Percentiles rank a stretch among this genome's conserved stretches.
These are phyloP conservation scores for Microtus oregoni DNA, from an alignment of 2,113 vertebrate genomes.

Conservation along the genomic window DNA sequence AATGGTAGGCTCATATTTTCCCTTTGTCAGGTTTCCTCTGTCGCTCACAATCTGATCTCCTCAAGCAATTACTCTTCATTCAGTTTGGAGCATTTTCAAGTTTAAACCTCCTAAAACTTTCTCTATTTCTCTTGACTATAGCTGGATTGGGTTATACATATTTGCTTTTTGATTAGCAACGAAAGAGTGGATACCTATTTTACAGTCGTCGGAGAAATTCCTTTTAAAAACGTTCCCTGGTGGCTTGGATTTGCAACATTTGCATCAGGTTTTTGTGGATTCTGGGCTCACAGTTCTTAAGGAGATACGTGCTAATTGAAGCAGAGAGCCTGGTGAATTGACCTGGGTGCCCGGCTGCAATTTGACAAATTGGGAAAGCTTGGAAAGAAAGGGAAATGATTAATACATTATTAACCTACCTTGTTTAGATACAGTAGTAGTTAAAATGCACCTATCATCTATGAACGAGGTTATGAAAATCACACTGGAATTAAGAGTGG, in stretches of 20 bases:
- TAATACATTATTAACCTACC: conserved; percentile 23
- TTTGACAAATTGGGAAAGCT: conserved; percentile 53
- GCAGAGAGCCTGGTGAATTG: conserved; percentile 15
- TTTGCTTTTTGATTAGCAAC: conserved; percentile 65
- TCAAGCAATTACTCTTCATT: conserved; percentile 68
- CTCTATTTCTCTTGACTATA: not conserved
- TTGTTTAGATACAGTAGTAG: not conserved
- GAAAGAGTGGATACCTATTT: conserved; percentile 69
- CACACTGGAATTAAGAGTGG: not conserved
- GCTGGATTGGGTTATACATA: conserved; percentile 18
- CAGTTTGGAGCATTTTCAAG: conserved; percentile 45
- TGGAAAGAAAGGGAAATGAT: not conserved
- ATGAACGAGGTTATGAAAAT: conserved; percentile 26
- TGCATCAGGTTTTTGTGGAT: conserved; percentile 16
- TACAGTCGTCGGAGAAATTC: conserved; percentile 47
- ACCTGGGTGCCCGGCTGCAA: not conserved
- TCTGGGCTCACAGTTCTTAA: not conserved
- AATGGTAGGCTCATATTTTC: conserved; percentile 51
- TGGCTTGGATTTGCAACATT: conserved; percentile 36
- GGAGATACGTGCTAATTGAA: not conserved
- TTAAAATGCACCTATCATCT: conserved; percentile 17
- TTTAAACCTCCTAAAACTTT: conserved; percentile 53
- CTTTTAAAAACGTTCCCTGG: conserved; percentile 59
- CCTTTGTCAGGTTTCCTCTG: conserved; percentile 54
- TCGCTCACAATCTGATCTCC: conserved; percentile 67